Evolutionary conservation across 2,888 invertebrate species (phyloP).

Genomic region (Parnassius orleans): DNA sequence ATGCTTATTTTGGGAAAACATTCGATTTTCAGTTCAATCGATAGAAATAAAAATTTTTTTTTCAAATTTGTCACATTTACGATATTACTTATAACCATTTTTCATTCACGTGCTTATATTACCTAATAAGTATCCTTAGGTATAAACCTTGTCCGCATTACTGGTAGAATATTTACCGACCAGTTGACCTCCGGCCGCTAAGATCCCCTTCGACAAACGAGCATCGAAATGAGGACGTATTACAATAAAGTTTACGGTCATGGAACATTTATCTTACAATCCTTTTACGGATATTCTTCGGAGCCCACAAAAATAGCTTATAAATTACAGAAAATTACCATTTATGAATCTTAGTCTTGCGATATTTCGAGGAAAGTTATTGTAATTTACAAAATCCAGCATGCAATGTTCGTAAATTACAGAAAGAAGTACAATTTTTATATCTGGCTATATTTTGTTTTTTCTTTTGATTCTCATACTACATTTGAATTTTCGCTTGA

Average conservation of each 20-base stretch:
- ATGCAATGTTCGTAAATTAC: too few relatives aligned
- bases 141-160: conserved; percentile 33
- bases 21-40: too few relatives aligned
- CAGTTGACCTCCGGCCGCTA: conserved; percentile 40
- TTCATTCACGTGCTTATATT: neutral
- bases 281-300: conserved; percentile 11
- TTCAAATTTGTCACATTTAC: too few relatives aligned
- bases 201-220: conserved; percentile 34
- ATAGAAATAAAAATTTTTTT: too few relatives aligned
- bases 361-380: too few relatives aligned
- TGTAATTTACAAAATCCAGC: neutral
- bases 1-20: too few relatives aligned
- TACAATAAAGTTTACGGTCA: conserved; percentile 11
- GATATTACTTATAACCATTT: too few relatives aligned
- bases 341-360: too few relatives aligned
- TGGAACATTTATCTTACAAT: conserved; percentile 3
- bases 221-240: conserved; percentile 39
- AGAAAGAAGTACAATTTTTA: too few relatives aligned
- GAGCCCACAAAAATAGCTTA: neutral
- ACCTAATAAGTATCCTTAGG: conserved; percentile 24
- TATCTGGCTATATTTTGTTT: too few relatives aligned
- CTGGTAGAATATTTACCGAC: conserved; percentile 33
- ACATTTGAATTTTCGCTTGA: too few relatives aligned
- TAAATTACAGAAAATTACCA: neutral
- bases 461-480: too few relatives aligned